These are phyloP conservation scores for Atopsyche davidsoni DNA, from an alignment of 1,140 invertebrate genomes.

Conservation along the genomic window DNA sequence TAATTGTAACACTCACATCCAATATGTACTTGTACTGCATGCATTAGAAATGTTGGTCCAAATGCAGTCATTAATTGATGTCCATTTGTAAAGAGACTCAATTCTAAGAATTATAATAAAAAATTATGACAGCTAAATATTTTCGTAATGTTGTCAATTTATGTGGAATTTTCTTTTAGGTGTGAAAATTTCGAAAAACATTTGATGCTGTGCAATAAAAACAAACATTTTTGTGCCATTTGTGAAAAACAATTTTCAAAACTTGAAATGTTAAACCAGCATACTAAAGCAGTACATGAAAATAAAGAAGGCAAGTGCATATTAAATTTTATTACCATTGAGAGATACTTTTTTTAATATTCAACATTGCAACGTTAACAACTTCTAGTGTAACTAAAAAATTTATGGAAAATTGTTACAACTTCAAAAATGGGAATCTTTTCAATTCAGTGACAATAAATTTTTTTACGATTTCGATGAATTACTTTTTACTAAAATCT, in stretches of 20 bases:
- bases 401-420: neutral
- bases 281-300: conserved; percentile 12
- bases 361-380: neutral
- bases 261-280: neutral
- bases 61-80: no score
- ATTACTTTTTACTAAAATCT: no score
- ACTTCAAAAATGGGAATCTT: neutral
- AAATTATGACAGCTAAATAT: no score
- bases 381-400: neutral
- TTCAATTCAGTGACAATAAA: neutral
- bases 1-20: no score
- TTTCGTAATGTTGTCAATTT: neutral
- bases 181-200: conserved; percentile 22
- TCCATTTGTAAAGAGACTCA: no score
- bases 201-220: conserved; percentile 8
- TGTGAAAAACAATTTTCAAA: conserved; percentile 15
- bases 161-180: conserved; percentile 16
- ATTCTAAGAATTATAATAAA: no score
- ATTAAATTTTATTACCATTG: neutral
- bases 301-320: conserved; percentile 5
- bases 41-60: no score
- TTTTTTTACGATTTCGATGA: no score
- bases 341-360: neutral
- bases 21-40: no score
- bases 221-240: conserved; percentile 3